phyloP scores from a whole-genome alignment of 2,888 invertebrate genomes.

The Hyposoter didymator region DNA sequence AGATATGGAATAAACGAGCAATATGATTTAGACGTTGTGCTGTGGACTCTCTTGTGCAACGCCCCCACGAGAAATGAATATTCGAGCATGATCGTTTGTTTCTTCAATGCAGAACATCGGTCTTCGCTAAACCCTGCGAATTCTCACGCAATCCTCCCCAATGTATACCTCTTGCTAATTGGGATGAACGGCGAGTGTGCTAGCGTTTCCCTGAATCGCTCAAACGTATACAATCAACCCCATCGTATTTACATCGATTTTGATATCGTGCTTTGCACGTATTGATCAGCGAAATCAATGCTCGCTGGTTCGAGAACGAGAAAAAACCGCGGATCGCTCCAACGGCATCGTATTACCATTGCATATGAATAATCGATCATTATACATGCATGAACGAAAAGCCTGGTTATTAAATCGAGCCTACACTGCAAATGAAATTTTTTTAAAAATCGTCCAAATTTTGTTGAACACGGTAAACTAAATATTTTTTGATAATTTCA shows the following conservation, averaged over 20 bases:
- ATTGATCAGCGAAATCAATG: slow-evolving; percentile 7
- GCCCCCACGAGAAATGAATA: slow-evolving; percentile 12
- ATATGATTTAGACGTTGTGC: slow-evolving; percentile 16
- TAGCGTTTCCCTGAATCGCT: neutral
- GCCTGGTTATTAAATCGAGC: neutral
- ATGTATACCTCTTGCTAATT: slow-evolving; percentile 52
- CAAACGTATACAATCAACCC: slow-evolving; percentile 36
- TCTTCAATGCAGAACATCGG: slow-evolving; percentile 9
- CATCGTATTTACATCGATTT: slow-evolving; percentile 30
- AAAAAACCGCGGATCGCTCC: neutral
- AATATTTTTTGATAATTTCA: too few species aligned
- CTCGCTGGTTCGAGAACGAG: neutral
- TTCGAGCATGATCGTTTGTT: slow-evolving; percentile 16
- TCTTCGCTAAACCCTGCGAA: slow-evolving; percentile 23
- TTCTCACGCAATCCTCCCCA: slow-evolving; percentile 40
- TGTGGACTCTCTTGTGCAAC: neutral
- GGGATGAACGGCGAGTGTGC: slow-evolving; percentile 49
- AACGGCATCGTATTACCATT: neutral
- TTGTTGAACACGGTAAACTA: too few species aligned
- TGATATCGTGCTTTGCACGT: slow-evolving; percentile 23
- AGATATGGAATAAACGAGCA: neutral
- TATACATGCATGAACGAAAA: neutral
- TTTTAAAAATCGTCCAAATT: too few species aligned
- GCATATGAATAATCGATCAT: neutral
- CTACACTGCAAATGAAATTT: neutral